These are phyloP conservation scores for Romanogobio albipinnatus DNA, from an alignment of 2,113 vertebrate genomes.

Conservation along the genomic window DNA sequence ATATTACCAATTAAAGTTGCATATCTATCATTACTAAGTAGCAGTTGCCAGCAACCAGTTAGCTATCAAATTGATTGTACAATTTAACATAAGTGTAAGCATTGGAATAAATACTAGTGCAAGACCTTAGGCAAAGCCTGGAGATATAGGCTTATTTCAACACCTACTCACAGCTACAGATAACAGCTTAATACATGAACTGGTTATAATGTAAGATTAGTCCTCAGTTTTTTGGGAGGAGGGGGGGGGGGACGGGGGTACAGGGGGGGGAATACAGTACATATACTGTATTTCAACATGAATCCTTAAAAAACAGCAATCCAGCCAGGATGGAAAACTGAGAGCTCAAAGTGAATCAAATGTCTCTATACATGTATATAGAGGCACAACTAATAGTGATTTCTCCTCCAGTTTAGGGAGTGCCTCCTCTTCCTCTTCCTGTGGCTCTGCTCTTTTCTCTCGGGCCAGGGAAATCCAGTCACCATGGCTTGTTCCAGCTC, in stretches of 20 bases:
- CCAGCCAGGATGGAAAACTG: neutral
- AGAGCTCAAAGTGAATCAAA: neutral
- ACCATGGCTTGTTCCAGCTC: constrained; percentile 71
- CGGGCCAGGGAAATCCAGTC: constrained; percentile 86
- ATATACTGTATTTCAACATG: neutral
- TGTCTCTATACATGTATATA: constrained; percentile 21
- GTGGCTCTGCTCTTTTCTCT: constrained; percentile 84
- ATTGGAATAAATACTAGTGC: constrained; percentile 50
- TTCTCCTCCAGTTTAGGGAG: constrained; percentile 78
- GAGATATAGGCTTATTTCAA: constrained; percentile 27
- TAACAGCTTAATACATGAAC: constrained; percentile 28
- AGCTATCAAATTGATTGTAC: constrained; percentile 53
- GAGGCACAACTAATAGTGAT: constrained; percentile 66
- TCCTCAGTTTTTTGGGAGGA: no score
- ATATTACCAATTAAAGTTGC: constrained; percentile 31
- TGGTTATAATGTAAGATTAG: constrained; percentile 14
- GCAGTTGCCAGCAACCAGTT: constrained; percentile 66
- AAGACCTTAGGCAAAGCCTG: constrained; percentile 18
- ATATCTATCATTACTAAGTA: constrained; percentile 54
- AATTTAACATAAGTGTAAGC: constrained; percentile 62
- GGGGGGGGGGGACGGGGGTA: no score
- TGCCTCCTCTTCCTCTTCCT: constrained; percentile 92
- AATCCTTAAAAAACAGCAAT: neutral
- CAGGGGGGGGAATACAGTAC: neutral
- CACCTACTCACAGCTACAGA: constrained; percentile 13